Percentiles rank a stretch among this genome's conserved stretches.
These are phyloP conservation scores for Oceanites oceanicus DNA, from an alignment of 2,113 vertebrate species.

Conservation along the genomic window DNA sequence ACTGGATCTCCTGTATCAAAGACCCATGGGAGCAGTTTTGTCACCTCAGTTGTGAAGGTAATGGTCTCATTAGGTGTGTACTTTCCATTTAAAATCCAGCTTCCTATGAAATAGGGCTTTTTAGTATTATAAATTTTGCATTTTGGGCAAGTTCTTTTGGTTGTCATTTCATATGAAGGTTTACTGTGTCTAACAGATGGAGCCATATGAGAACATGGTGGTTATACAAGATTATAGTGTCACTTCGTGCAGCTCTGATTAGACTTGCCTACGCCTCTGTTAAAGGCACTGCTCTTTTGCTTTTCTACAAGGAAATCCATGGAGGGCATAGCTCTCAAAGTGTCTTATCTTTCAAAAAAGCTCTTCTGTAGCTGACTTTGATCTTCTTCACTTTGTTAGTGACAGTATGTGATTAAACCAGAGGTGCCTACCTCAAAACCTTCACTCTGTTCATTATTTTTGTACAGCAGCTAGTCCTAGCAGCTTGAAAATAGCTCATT, in stretches of 20 bases:
- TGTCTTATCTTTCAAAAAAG: neutral
- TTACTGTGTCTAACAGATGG: neutral
- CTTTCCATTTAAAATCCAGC: neutral
- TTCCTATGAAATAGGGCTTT: neutral
- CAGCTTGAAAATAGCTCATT: neutral
- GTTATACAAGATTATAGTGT: neutral
- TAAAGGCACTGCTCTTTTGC: neutral
- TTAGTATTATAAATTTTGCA: neutral
- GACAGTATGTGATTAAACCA: neutral
- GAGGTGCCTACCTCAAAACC: neutral
- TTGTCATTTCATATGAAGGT: neutral
- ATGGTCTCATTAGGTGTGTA: neutral
- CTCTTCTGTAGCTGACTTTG: neutral
- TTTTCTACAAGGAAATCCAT: neutral
- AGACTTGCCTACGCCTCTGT: neutral
- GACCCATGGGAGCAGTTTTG: slow-evolving; percentile 88
- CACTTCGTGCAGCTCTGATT: neutral
- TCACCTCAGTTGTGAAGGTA: slow-evolving; percentile 92
- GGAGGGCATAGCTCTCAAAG: neutral
- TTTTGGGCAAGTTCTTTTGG: neutral
- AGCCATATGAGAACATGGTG: neutral
- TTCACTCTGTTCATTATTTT: neutral
- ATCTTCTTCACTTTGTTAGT: neutral
- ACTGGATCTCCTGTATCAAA: slow-evolving; percentile 89
- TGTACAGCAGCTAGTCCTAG: neutral